Percentiles rank a stretch among this genome's conserved stretches.
phyloP scores from a whole-genome alignment of 2,888 invertebrate species.

The Nebria brevicollis region DNA sequence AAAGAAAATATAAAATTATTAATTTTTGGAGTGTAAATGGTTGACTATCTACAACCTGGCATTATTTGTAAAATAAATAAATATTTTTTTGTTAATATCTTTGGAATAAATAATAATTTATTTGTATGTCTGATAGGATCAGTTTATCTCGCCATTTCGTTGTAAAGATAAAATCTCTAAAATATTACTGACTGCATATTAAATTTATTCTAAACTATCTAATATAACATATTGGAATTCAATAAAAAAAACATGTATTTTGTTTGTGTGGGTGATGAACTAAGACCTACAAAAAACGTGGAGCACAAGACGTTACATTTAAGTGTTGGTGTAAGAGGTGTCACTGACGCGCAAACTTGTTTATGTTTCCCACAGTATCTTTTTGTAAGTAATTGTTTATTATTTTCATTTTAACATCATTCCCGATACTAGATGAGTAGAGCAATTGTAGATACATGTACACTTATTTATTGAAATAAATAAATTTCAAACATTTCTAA shows the following conservation, averaged over 20 bases:
- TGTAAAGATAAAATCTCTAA: neutral
- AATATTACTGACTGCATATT: neutral
- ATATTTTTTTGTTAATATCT: no score
- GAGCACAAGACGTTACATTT: neutral
- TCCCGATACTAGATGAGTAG: no score
- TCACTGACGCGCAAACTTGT: conserved; percentile 7
- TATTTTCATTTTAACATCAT: neutral
- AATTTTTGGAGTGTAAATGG: no score
- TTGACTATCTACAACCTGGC: no score
- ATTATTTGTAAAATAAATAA: no score
- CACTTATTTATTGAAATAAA: no score
- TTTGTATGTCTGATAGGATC: neutral
- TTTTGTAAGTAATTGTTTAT: conserved; percentile 4
- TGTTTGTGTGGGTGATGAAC: neutral
- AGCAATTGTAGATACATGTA: no score
- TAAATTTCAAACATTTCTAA: no score
- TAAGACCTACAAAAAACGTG: no score
- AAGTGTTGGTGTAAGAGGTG: conserved; percentile 5
- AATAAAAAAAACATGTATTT: neutral
- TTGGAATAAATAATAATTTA: no score
- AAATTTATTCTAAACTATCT: neutral
- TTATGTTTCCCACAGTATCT: conserved; percentile 23
- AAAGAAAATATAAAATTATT: no score
- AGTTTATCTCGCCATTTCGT: neutral
- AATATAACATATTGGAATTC: neutral